A percentile compares a stretch with the other conserved stretches of the same genome.
phyloP scores from a whole-genome alignment of 2,797 vertebrate species.

The Phrynocephalus guinanensis region DNA sequence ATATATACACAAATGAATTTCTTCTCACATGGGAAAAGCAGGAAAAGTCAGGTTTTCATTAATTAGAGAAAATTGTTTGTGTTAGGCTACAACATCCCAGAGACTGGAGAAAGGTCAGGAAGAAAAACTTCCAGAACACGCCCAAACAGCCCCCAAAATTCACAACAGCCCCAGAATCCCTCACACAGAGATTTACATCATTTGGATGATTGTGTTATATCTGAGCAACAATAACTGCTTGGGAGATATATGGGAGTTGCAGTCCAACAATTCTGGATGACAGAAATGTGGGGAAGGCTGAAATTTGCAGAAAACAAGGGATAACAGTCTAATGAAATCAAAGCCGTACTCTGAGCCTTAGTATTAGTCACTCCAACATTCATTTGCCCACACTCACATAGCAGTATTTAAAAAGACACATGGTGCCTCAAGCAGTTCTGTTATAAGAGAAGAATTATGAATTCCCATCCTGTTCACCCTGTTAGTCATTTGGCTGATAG shows the following conservation, averaged over 20 bases:
- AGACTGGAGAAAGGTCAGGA: too few species aligned
- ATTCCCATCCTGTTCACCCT: slow-evolving; percentile 43
- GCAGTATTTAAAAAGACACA: slow-evolving; percentile 51
- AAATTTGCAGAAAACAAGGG: slow-evolving; percentile 33
- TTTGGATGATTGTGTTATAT: not conserved
- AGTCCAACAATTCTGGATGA: not conserved
- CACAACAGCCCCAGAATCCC: not conserved
- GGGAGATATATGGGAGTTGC: not conserved
- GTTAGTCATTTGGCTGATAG: slow-evolving; percentile 22
- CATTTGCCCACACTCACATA: slow-evolving; percentile 17
- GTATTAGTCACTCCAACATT: slow-evolving; percentile 50
- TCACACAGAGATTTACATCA: not conserved
- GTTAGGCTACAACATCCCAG: not conserved
- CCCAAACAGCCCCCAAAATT: too few species aligned
- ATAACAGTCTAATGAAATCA: slow-evolving; percentile 15
- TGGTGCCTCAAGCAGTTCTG: slow-evolving; percentile 43
- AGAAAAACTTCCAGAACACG: too few species aligned
- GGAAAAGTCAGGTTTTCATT: not conserved
- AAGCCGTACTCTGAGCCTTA: slow-evolving; percentile 34
- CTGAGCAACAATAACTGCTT: not conserved
- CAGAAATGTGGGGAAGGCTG: not conserved
- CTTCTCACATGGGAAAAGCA: not conserved
- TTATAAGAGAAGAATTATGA: slow-evolving; percentile 33
- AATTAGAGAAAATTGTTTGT: not conserved
- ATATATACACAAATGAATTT: not conserved